A percentile compares a stretch with the other conserved stretches of the same genome.
Evolutionary conservation across 2,113 vertebrate genomes (phyloP).

Genomic region (Phrynosoma platyrhinos): DNA sequence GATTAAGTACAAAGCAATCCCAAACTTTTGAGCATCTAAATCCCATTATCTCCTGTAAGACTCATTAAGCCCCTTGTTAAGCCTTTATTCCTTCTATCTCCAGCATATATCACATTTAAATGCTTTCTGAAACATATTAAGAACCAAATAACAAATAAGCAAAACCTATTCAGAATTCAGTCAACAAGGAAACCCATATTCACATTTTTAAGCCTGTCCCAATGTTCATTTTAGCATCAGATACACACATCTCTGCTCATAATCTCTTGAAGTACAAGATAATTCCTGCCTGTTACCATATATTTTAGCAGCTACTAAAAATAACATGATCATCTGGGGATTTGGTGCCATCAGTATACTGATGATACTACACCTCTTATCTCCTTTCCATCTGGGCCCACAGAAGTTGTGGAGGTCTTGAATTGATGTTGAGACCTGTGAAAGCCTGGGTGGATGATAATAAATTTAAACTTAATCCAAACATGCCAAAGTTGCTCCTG

Average conservation of each 20-base stretch:
- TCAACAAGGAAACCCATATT: neutral
- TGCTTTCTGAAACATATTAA: neutral
- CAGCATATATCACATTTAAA: neutral
- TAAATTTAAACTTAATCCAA: neutral
- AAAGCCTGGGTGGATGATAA: neutral
- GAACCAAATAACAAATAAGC: slow-evolving; percentile 33
- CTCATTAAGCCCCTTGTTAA: slow-evolving; percentile 19
- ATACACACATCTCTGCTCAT: neutral
- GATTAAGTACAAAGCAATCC: slow-evolving; percentile 21
- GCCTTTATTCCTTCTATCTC: neutral
- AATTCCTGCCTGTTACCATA: neutral
- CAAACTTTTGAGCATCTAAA: slow-evolving; percentile 26
- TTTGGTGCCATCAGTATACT: neutral
- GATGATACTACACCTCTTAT: neutral
- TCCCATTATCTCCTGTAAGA: slow-evolving; percentile 27
- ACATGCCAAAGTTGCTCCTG: too few species aligned
- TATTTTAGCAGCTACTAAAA: slow-evolving; percentile 22
- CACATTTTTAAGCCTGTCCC: neutral
- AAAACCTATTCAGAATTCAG: slow-evolving; percentile 35
- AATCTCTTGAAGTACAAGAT: neutral
- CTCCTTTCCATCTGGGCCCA: neutral
- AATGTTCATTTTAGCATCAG: neutral
- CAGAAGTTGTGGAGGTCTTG: neutral
- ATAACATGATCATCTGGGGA: slow-evolving; percentile 4
- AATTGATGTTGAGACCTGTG: neutral